Percentiles rank a stretch among this genome's conserved stretches.
Conservation (phyloP, 2,113 vertebrate genomes). For the Ginglymostoma cirratum region DNA sequence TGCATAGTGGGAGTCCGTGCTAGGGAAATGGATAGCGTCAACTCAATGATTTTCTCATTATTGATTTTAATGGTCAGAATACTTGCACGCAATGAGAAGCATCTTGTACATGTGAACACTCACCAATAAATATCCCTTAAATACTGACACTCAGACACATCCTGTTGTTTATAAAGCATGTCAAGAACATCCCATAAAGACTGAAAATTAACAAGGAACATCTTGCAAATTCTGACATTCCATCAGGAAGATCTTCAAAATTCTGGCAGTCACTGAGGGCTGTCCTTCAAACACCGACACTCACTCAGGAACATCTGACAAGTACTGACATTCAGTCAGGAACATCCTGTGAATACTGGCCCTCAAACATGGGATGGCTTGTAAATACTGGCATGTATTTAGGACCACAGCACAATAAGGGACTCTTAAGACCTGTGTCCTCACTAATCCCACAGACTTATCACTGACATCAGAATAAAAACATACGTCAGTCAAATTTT, state of each 20-base stretch:
- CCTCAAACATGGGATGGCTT: not conserved
- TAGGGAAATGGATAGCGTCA: not conserved
- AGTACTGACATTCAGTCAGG: no score
- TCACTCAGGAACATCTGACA: no score
- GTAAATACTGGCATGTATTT: not conserved
- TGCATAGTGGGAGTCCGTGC: not conserved
- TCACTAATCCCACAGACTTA: not conserved
- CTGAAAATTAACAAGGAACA: not conserved
- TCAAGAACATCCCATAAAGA: not conserved
- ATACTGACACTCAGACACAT: not conserved
- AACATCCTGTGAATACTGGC: no score
- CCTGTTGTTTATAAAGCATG: not conserved
- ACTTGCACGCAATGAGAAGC: not conserved
- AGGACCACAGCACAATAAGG: not conserved
- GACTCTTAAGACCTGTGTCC: not conserved
- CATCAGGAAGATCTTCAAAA: not conserved
- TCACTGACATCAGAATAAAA: not conserved
- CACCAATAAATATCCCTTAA: not conserved
- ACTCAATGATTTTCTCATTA: not conserved
- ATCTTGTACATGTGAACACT: not conserved
- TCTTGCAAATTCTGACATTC: not conserved
- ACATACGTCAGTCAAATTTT: no score
- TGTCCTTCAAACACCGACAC: no score
- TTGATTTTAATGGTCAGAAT: slow-evolving; percentile 6
- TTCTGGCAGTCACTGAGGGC: not conserved